Evolutionary conservation across 2,888 invertebrate genomes (phyloP), one percentile per base, ranked within the genome.

Genomic region (Erpobdella octoculata): DNA sequence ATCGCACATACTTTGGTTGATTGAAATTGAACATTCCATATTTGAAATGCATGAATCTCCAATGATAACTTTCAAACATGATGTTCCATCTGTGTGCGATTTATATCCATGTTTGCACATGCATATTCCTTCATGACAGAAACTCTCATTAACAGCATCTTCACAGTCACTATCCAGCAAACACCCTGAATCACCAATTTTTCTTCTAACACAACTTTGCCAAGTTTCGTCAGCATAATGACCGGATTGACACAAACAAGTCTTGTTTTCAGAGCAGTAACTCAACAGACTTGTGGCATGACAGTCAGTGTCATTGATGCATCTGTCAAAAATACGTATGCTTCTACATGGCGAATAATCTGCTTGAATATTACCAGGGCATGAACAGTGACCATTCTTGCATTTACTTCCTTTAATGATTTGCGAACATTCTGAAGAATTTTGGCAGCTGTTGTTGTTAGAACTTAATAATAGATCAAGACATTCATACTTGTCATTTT

Each of bases 1-100:
- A 18, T 41, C 18, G 48, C 74, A 74, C 2, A 67, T 33, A 53
- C 72, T 74, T 33, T 68, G 61, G 41, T 61, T 35, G 3, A 74
- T 71, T 1, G 66, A 59, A 31, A 37, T 18, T 3, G n/a, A 5
- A 37, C 74, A 74, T 25, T 68, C 71, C 15, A 28, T 18, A 65
- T 72, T 65, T 12, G 31, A 28, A 0, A 28, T 33, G 48, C 74
- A 74, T 6, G 37, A 15, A 33, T 73, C 71, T 46, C 67, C 67
- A 15, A 74, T 61, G 12, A n/a, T 15, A n/a, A 70, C 58, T 48
- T 31, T 21, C 18, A 2, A 31, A 33, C 74, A 74, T 28, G 31
- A 36, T 2, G 64, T 67, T 61, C 37, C 68, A 31, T 73, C 46
- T n/a, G 38, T n/a, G 18, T 18, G 37, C 18, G 61, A n/a, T n/a